phyloP scores from a whole-genome alignment of 2,888 invertebrate species.

The Candidula unifasciata region DNA sequence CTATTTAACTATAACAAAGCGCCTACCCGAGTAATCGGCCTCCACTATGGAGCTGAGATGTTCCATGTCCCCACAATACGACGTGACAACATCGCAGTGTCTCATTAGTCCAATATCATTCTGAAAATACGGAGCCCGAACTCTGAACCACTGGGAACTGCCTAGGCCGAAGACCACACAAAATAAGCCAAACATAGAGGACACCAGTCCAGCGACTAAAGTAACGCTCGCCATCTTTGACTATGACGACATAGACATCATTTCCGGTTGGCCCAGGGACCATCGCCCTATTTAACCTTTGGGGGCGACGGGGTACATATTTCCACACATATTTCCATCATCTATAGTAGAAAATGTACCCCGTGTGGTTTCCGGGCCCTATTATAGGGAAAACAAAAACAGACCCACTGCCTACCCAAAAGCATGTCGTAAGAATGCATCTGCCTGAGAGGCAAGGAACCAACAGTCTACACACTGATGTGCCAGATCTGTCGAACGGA shows the following conservation, averaged over 20 bases:
- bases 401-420: no score
- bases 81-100: conserved; percentile 54
- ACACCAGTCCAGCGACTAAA: conserved; percentile 31
- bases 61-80: conserved; percentile 57
- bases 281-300: no score
- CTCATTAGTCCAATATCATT: conserved; percentile 55
- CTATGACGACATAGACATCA: not conserved
- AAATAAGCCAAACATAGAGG: conserved; percentile 30
- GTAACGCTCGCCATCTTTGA: conserved; percentile 45
- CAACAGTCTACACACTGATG: no score
- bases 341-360: no score
- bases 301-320: no score
- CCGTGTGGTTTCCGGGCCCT: no score
- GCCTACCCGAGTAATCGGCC: conserved; percentile 55
- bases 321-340: no score
- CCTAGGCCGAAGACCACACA: conserved; percentile 42
- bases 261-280: no score
- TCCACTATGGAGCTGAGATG: conserved; percentile 52
- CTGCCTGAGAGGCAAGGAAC: no score
- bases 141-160: conserved; percentile 45
- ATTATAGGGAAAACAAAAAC: no score
- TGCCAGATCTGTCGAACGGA: no score
- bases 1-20: not conserved
- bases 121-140: conserved; percentile 33
- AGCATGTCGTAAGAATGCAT: no score